phyloP scores from a whole-genome alignment of 1,140 invertebrate species.

The Ericerus pela region DNA sequence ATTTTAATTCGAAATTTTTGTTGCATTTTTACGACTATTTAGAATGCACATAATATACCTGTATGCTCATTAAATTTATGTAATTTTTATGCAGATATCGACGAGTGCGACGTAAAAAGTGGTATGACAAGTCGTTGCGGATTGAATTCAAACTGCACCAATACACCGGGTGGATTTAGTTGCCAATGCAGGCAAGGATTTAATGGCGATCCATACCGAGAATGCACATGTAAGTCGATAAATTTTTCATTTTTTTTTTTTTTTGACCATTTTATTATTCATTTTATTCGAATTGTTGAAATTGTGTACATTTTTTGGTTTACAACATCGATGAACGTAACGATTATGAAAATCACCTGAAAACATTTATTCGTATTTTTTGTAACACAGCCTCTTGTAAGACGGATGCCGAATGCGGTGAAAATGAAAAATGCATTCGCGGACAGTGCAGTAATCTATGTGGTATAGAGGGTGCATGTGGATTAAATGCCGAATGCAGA shows the following conservation, averaged over 20 bases:
- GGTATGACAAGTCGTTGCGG: conserved; percentile 72
- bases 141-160: conserved; percentile 66
- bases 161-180: conserved; percentile 66
- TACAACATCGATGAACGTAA: too few relatives aligned
- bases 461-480: conserved; percentile 55
- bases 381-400: conserved; percentile 52
- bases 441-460: conserved; percentile 78
- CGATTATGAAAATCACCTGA: too few relatives aligned
- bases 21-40: too few relatives aligned
- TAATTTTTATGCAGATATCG: too few relatives aligned
- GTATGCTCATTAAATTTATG: too few relatives aligned
- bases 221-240: conserved; percentile 42
- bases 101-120: conserved; percentile 64
- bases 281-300: too few relatives aligned
- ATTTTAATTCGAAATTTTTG: too few relatives aligned
- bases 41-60: too few relatives aligned
- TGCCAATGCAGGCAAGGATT: conserved; percentile 70
- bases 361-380: too few relatives aligned
- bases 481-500: conserved; percentile 71
- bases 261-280: too few relatives aligned
- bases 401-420: conserved; percentile 60
- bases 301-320: too few relatives aligned
- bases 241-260: too few relatives aligned
- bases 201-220: conserved; percentile 50
- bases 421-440: conserved; percentile 59